phyloP scores from a whole-genome alignment of 2,797 vertebrate species.

The Enoplosus armatus region DNA sequence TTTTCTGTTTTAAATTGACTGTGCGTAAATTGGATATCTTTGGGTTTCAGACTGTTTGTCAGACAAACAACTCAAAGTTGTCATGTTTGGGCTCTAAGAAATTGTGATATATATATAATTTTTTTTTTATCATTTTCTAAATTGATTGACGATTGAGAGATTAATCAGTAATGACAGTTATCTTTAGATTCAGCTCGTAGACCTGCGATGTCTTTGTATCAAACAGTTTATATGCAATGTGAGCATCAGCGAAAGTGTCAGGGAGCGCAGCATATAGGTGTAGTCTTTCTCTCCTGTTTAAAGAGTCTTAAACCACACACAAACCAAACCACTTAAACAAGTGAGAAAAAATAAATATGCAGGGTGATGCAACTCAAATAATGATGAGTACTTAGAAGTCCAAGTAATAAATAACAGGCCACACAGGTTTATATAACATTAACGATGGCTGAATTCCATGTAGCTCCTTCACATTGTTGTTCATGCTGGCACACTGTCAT shows the following conservation, averaged over 20 bases:
- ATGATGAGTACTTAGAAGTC: too few relatives aligned
- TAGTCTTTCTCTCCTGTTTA: neutral
- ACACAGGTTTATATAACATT: too few relatives aligned
- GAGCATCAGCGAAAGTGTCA: too few relatives aligned
- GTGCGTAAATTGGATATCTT: too few relatives aligned
- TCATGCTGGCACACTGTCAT: too few relatives aligned
- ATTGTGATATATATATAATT: neutral
- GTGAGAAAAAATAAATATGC: too few relatives aligned
- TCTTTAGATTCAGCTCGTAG: neutral
- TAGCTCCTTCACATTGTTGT: too few relatives aligned
- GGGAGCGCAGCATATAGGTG: too few relatives aligned
- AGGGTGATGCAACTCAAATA: too few relatives aligned
- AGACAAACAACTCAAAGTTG: neutral
- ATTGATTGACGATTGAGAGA: neutral
- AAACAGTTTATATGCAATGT: neutral
- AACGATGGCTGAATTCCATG: too few relatives aligned
- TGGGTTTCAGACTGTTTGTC: neutral
- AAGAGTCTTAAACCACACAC: neutral
- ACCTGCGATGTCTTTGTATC: neutral
- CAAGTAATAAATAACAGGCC: too few relatives aligned
- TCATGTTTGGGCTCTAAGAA: neutral
- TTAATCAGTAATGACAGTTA: neutral
- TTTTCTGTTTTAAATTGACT: neutral
- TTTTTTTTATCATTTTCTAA: neutral
- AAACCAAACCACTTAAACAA: too few relatives aligned